phyloP scores from a whole-genome alignment of 2,888 invertebrate species.

The Microchrysa polita region DNA sequence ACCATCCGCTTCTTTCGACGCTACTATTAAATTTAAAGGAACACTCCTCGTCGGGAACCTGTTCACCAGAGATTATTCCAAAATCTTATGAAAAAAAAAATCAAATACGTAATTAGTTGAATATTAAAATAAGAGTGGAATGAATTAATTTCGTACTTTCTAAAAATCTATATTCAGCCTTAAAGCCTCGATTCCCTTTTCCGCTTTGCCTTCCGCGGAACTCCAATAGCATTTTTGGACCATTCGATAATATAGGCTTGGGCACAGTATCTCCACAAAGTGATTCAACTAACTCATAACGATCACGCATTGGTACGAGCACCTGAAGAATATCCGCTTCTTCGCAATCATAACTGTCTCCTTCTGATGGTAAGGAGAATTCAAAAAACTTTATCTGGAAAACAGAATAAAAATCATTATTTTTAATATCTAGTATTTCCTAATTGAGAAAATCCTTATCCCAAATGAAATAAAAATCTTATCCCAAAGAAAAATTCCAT shows the following conservation, averaged over 20 bases:
- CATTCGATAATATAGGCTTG: constrained; percentile 92
- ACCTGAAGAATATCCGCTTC: constrained; percentile 63
- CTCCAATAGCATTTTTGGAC: constrained; percentile 84
- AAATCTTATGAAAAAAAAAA: constrained; percentile 75
- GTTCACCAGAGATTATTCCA: constrained; percentile 84
- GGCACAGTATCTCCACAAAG: constrained; percentile 87
- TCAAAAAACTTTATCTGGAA: constrained; percentile 61
- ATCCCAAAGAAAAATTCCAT: too few species aligned
- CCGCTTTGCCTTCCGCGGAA: constrained; percentile 84
- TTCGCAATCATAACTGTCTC: constrained; percentile 58
- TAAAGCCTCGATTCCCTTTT: constrained; percentile 84
- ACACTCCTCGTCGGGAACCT: constrained; percentile 80
- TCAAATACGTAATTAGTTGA: constrained; percentile 46
- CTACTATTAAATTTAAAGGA: constrained; percentile 90
- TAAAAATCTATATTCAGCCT: constrained; percentile 87
- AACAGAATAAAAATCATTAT: too few species aligned
- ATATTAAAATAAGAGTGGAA: constrained; percentile 1
- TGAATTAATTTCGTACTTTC: constrained; percentile 76
- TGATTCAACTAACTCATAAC: constrained; percentile 85
- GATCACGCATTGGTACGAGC: constrained; percentile 82
- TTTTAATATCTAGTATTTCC: too few species aligned
- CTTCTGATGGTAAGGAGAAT: constrained; percentile 60
- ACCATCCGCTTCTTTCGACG: constrained; percentile 79
- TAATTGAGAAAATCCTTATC: too few species aligned
- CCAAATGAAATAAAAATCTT: too few species aligned